These are phyloP conservation scores for Sogatella furcifera DNA, from an alignment of 1,140 invertebrate genomes.

Conservation along the genomic window DNA sequence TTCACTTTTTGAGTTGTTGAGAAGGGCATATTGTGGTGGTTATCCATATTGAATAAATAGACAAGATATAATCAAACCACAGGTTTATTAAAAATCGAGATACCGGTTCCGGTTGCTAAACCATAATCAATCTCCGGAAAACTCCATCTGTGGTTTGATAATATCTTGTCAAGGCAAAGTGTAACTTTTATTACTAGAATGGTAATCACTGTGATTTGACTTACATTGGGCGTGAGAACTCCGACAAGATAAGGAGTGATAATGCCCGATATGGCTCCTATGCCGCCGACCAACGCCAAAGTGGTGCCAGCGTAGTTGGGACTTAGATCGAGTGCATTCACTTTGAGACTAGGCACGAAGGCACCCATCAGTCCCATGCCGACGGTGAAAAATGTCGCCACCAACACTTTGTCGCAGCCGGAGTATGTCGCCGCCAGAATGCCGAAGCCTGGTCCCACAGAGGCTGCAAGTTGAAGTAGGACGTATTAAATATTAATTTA, in stretches of 20 bases:
- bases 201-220: conserved; percentile 20
- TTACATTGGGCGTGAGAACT: conserved; percentile 57
- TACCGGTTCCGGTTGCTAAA: too few relatives aligned
- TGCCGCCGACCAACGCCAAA: conserved; percentile 71
- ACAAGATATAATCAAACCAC: too few relatives aligned
- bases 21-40: too few relatives aligned
- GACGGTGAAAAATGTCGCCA: conserved; percentile 50
- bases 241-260: conserved; percentile 67
- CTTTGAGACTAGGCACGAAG: conserved; percentile 58
- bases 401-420: conserved; percentile 51
- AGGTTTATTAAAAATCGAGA: too few relatives aligned
- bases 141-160: too few relatives aligned
- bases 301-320: conserved; percentile 68
- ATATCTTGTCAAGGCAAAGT: too few relatives aligned
- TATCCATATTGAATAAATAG: too few relatives aligned
- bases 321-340: conserved; percentile 68
- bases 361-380: conserved; percentile 61
- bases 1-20: too few relatives aligned
- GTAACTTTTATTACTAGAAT: too few relatives aligned
- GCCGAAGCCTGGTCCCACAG: conserved; percentile 62
- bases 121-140: too few relatives aligned
- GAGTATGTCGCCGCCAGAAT: conserved; percentile 70
- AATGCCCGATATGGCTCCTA: conserved; percentile 69
- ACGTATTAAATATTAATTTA: too few relatives aligned
- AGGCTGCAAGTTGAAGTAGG: too few relatives aligned